These are phyloP conservation scores for Archilochus colubris DNA, from an alignment of 2,113 vertebrate species.

Conservation along the genomic window DNA sequence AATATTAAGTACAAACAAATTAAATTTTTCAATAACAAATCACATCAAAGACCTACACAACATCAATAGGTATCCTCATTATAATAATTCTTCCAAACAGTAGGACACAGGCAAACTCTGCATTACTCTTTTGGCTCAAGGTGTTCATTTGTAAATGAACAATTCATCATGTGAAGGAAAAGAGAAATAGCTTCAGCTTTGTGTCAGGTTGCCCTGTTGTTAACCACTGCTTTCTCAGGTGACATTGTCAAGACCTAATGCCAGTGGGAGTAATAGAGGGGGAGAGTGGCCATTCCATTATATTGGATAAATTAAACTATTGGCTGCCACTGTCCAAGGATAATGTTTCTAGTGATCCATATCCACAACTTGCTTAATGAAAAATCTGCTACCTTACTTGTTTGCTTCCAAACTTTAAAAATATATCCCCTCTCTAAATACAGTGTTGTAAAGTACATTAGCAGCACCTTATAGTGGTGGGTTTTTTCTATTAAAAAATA, in stretches of 20 bases:
- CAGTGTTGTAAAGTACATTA: background rate
- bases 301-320: constrained; percentile 1
- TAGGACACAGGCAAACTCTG: background rate
- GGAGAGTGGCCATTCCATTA: background rate
- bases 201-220: constrained; percentile 1
- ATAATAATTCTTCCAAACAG: constrained; percentile 16
- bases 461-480: background rate
- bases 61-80: constrained; percentile 32
- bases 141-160: constrained; percentile 64
- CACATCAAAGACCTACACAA: background rate
- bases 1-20: constrained; percentile 61
- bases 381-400: background rate
- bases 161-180: constrained; percentile 41
- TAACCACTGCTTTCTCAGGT: constrained; percentile 25
- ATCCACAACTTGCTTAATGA: background rate
- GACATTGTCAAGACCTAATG: constrained; percentile 1
- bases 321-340: background rate
- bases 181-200: constrained; percentile 33
- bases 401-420: constrained; percentile 16
- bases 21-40: constrained; percentile 62
- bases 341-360: background rate
- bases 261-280: background rate
- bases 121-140: constrained; percentile 51
- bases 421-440: background rate
- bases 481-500: background rate